Evolutionary conservation across 2,888 invertebrate genomes (phyloP).

Genomic region (Phalangium opilio): DNA sequence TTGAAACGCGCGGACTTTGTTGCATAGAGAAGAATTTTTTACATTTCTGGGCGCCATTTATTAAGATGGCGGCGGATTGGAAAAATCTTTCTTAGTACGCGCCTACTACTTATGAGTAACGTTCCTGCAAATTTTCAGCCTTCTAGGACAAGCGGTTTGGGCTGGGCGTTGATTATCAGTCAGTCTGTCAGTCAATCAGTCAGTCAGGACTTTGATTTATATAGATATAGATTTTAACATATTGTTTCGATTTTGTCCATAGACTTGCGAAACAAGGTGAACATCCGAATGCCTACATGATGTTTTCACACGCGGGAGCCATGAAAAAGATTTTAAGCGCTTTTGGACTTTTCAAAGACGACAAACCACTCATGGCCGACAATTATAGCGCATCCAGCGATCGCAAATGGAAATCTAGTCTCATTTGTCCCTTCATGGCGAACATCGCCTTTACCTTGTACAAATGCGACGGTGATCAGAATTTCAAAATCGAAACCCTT

Average conservation of each 20-base stretch:
- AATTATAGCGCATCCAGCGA: slow-evolving; percentile 23
- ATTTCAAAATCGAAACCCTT: slow-evolving; percentile 12
- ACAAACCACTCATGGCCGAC: slow-evolving; percentile 24
- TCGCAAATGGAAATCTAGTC: slow-evolving; percentile 28
- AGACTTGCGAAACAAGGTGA: not conserved
- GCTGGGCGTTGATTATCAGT: no score
- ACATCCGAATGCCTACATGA: slow-evolving; percentile 11
- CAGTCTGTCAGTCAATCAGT: no score
- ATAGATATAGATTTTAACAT: no score
- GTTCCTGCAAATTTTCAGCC: no score
- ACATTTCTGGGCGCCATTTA: no score
- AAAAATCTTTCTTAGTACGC: no score
- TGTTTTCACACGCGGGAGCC: slow-evolving; percentile 21
- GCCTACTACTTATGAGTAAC: no score
- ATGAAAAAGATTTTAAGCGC: slow-evolving; percentile 12
- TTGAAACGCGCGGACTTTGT: no score
- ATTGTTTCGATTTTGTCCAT: not conserved
- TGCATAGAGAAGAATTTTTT: not conserved
- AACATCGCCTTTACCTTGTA: slow-evolving; percentile 32
- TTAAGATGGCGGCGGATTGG: no score
- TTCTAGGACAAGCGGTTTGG: no score
- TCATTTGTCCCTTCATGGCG: slow-evolving; percentile 30
- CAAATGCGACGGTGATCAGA: slow-evolving; percentile 22
- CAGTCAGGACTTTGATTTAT: no score
- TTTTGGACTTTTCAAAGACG: slow-evolving; percentile 31